Base-by-base conservation (phyloP, 23 tunicate species). In the Ciona savignyi region DNA sequence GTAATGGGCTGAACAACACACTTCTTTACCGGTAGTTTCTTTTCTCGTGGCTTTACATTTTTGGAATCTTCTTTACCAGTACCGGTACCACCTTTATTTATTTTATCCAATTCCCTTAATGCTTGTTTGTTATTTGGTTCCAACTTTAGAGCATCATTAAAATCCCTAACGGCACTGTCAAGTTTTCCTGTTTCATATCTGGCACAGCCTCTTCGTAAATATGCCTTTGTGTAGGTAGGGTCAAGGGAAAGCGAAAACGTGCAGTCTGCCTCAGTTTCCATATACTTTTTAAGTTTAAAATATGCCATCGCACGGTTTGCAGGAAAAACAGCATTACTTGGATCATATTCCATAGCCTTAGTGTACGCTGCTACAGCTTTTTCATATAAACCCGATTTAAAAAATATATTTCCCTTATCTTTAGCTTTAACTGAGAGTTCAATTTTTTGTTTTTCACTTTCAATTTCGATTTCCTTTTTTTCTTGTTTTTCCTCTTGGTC, bases 291-390 rank as follows among this genome's bases (percentile, higher is more conserved):
- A 68, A 84, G 66, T 61, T 79, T 80, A 1, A 85, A 34, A 48
- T 74, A 91, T 2, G 97, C 87, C 97, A 91, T 80, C 0, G 97
- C 97, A 65, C 97, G 76, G 74, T 91, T 91, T 2, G 97, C 90
- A 28, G 97, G 97, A 6, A 91, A 56, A 6, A 85, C 74, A 56
- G 97, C 64, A 68, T 91, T 91, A n/a, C 74, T 20, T 25, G 91
- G 82, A 68, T 91, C 97, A 66, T 72, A 89, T 63, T 91, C 79
- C 97, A 91, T 85, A 60, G 86, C 91, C 31, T 77, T 84, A 6
- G 97, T 84, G 70, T 91, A 91, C 34, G 86, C 76, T 65, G 84
- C 91, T 2, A 91, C 73, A 1, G 97, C 80, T 66, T 83, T 73
- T 34, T 76, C 86, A 33, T 84, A 91, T 20, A 74, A 65, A 22